Percentiles rank a stretch among this genome's conserved stretches.
Evolutionary conservation across 1,140 invertebrate genomes (phyloP).

Genomic region (Steinernema feltiae): DNA sequence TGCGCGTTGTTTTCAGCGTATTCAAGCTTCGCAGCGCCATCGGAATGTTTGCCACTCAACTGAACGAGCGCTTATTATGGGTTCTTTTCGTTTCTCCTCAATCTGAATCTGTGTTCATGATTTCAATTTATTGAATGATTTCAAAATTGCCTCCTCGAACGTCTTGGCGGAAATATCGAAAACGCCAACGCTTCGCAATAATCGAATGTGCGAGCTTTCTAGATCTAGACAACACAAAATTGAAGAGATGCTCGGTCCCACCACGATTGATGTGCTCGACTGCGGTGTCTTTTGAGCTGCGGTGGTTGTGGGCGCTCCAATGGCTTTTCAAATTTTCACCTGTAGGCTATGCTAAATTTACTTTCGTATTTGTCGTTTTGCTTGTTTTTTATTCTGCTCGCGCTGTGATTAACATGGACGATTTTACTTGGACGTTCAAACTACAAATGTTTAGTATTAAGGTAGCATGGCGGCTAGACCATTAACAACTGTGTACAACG

Average conservation of each 20-base stretch:
- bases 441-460: conserved; percentile 15
- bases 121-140: too few species aligned
- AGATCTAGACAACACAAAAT: background rate
- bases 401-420: background rate
- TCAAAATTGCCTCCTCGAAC: background rate
- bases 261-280: background rate
- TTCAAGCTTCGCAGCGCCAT: too few species aligned
- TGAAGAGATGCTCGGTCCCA: background rate
- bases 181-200: background rate
- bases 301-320: background rate
- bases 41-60: too few species aligned
- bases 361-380: background rate
- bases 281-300: background rate
- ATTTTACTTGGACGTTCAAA: background rate
- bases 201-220: background rate
- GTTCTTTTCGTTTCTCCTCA: too few species aligned
- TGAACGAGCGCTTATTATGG: too few species aligned
- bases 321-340: background rate
- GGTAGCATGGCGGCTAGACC: conserved; percentile 69
- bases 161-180: too few species aligned
- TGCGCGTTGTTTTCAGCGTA: too few species aligned
- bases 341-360: background rate
- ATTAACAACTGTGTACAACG: conserved; percentile 83
- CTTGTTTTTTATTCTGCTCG: background rate
- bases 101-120: too few species aligned